Evolutionary conservation across 2,888 invertebrate genomes (phyloP).

Genomic region (Arenicola marina): DNA sequence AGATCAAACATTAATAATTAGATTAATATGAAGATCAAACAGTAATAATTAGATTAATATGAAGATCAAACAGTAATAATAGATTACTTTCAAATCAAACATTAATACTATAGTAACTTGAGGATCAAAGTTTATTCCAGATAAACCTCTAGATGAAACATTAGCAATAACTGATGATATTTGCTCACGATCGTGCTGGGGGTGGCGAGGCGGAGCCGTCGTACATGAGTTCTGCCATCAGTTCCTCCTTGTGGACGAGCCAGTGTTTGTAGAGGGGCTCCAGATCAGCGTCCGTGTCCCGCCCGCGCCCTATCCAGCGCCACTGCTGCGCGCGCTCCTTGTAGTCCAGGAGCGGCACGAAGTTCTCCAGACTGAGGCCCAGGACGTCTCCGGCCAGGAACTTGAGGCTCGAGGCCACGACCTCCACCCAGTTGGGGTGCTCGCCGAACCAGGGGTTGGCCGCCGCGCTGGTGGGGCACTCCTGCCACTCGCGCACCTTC

Average conservation of each 20-base stretch:
- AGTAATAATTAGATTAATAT: too few species aligned
- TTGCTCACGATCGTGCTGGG: too few species aligned
- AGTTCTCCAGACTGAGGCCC: slow-evolving; percentile 76
- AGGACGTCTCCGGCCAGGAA: slow-evolving; percentile 82
- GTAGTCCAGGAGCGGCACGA: slow-evolving; percentile 86
- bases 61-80: too few species aligned
- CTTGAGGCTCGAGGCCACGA: slow-evolving; percentile 78
- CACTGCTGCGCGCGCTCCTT: slow-evolving; percentile 70
- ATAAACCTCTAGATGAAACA: too few species aligned
- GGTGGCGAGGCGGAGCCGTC: slow-evolving; percentile 57
- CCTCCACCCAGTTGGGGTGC: slow-evolving; percentile 66
- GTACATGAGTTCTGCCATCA: slow-evolving; percentile 50
- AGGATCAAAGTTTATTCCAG: too few species aligned
- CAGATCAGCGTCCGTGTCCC: slow-evolving; percentile 76
- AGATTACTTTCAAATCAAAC: too few species aligned
- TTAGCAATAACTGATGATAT: too few species aligned
- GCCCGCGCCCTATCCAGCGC: slow-evolving; percentile 92
- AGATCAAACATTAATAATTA: too few species aligned
- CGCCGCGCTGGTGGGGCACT: slow-evolving; percentile 43
- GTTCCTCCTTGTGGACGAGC: slow-evolving; percentile 64
- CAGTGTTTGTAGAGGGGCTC: slow-evolving; percentile 78
- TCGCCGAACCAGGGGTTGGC: slow-evolving; percentile 57
- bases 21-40: too few species aligned
- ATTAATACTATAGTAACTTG: too few species aligned
- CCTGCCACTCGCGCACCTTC: slow-evolving; percentile 60